These are phyloP conservation scores for Lichenostomus cassidix DNA, from an alignment of 2,113 vertebrate genomes.

Conservation along the genomic window DNA sequence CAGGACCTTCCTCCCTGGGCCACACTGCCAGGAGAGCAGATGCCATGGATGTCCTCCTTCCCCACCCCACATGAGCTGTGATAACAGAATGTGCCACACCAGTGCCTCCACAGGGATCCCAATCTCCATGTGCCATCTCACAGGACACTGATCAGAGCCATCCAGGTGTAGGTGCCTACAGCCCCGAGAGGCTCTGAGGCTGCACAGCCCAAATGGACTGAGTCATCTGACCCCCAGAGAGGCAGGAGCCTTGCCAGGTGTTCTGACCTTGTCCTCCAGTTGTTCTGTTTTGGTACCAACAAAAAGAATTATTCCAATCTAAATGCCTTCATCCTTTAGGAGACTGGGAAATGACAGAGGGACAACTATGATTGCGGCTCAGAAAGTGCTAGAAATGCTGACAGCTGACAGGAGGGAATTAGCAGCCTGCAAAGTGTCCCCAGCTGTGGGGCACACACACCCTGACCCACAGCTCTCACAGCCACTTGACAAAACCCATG, in stretches of 20 bases:
- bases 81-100: background rate
- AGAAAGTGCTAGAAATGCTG: background rate
- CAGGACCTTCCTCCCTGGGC: background rate
- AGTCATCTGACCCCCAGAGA: background rate
- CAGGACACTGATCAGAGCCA: background rate
- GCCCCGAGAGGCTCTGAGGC: background rate
- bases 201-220: background rate
- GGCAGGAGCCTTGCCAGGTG: background rate
- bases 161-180: background rate
- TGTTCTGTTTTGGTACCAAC: background rate
- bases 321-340: background rate
- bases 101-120: background rate
- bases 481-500: background rate
- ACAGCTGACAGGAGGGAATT: background rate
- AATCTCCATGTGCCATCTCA: rapidly evolving
- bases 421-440: background rate
- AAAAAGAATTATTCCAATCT: background rate
- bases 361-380: background rate
- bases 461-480: background rate
- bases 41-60: background rate
- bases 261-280: background rate
- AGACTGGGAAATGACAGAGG: background rate
- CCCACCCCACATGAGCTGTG: background rate
- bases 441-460: background rate
- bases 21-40: background rate